Conservation (phyloP, 2,888 invertebrate genomes). For the Leptinotarsa haldemani region DNA sequence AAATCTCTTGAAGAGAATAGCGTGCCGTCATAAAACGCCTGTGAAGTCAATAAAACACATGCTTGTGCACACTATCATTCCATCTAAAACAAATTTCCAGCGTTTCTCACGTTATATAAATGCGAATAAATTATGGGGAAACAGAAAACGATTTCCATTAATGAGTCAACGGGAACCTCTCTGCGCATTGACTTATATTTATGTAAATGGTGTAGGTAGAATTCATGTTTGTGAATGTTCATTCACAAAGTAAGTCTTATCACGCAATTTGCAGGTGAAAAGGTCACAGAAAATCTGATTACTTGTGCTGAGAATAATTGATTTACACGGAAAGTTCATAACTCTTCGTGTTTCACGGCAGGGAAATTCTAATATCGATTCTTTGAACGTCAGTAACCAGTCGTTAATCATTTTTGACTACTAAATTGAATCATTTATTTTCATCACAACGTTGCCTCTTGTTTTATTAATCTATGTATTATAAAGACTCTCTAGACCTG, state of each 20-base stretch:
- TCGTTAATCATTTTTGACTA: background rate
- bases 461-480: too few species aligned
- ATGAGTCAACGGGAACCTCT: background rate
- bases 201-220: slow-evolving; percentile 7
- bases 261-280: slow-evolving; percentile 17
- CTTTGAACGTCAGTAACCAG: background rate
- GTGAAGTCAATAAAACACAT: slow-evolving; percentile 11
- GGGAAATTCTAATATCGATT: slow-evolving; percentile 6
- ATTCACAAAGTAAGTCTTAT: slow-evolving; percentile 24
- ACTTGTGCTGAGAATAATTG: slow-evolving; percentile 20
- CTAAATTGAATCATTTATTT: background rate
- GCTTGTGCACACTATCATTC: slow-evolving; percentile 6
- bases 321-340: slow-evolving; percentile 23
- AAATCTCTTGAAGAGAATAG: background rate
- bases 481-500: too few species aligned
- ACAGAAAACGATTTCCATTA: background rate
- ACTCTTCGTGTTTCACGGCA: slow-evolving; percentile 14
- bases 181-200: background rate
- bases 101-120: background rate
- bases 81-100: slow-evolving; percentile 16
- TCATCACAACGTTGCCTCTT: too few species aligned
- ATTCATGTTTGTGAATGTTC: slow-evolving; percentile 10
- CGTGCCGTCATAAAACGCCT: background rate
- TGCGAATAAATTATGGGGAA: background rate
- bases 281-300: slow-evolving; percentile 28